phyloP scores from a whole-genome alignment of 2,113 vertebrate species.

The Tapirus terrestris region DNA sequence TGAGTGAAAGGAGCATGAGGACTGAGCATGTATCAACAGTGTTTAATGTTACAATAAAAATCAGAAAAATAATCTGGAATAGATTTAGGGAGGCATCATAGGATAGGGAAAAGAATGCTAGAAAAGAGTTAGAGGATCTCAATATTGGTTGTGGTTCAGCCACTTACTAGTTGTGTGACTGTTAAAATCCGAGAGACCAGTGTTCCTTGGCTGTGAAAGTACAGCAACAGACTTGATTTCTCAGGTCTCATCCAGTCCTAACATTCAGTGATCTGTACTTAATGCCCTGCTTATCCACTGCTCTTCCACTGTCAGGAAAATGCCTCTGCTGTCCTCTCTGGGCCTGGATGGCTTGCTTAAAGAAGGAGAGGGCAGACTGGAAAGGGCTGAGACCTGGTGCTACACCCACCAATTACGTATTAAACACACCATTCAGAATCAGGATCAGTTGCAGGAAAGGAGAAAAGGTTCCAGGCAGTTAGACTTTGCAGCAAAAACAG shows the following conservation, averaged over 20 bases:
- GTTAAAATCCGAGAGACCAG: neutral
- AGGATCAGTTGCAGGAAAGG: neutral
- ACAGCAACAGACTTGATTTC: neutral
- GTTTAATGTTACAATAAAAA: neutral
- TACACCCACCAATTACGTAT: fast-evolving
- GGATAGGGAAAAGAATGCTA: neutral
- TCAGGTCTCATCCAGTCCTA: neutral
- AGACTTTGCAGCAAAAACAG: neutral
- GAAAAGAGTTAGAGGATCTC: neutral
- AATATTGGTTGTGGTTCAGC: neutral
- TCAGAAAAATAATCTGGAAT: neutral
- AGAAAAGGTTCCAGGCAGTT: neutral
- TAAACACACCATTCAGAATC: neutral
- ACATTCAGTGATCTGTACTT: too few relatives aligned
- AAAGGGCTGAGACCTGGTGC: neutral
- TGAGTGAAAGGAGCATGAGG: neutral
- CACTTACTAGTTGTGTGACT: neutral
- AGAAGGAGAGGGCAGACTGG: too few relatives aligned
- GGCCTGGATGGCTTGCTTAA: neutral
- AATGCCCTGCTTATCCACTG: neutral
- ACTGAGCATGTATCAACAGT: neutral
- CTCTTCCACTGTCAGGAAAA: neutral
- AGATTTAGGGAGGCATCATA: neutral
- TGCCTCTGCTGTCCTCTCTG: neutral
- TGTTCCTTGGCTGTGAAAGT: neutral